phyloP scores from a whole-genome alignment of 2,113 vertebrate species.

The Clupea harengus region DNA sequence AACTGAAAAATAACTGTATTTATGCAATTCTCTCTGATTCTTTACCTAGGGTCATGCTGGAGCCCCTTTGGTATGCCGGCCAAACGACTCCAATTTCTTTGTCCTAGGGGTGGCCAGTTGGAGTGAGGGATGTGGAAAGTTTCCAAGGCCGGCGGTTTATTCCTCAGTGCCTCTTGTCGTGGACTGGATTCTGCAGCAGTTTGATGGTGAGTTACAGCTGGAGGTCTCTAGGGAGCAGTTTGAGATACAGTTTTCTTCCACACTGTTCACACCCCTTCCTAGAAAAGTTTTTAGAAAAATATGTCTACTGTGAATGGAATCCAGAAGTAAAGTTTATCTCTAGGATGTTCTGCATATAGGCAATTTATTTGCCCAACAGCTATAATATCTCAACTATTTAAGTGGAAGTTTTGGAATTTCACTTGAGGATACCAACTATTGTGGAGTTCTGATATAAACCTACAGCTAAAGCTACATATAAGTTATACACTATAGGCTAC shows the following conservation, averaged over 20 bases:
- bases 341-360: not conserved
- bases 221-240: not conserved
- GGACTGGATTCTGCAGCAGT: conserved; percentile 58
- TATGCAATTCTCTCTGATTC: conserved; percentile 7
- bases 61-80: conserved; percentile 59
- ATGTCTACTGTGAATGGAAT: not conserved
- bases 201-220: conserved; percentile 21
- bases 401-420: not conserved
- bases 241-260: not conserved
- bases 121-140: conserved; percentile 53
- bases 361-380: not conserved
- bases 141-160: conserved; percentile 56
- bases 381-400: not conserved
- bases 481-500: not conserved
- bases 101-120: conserved; percentile 60
- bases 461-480: not conserved
- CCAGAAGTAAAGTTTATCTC: not conserved
- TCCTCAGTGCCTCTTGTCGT: conserved; percentile 46
- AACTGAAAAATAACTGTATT: not conserved
- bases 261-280: not conserved
- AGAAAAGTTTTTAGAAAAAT: not conserved
- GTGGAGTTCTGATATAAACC: not conserved
- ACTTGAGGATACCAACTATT: not conserved
- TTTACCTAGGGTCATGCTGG: conserved; percentile 54
- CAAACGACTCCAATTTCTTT: conserved; percentile 46